Evolutionary conservation across 1,140 invertebrate species (phyloP), one percentile per base, ranked within the genome.

Genomic region (Penaeus indicus): DNA sequence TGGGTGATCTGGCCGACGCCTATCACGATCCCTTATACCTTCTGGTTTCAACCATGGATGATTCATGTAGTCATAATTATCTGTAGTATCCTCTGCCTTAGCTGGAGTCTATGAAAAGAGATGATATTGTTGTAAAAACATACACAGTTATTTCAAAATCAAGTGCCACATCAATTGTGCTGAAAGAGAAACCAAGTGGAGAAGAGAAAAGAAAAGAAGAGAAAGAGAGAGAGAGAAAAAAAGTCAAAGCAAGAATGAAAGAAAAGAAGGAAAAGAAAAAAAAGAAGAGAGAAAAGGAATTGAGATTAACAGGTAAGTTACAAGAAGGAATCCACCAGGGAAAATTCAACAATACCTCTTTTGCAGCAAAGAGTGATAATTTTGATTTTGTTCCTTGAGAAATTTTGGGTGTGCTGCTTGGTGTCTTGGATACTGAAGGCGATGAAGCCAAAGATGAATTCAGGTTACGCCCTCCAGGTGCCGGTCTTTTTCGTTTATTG

Each of bases 11-110:
- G 94, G 94, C 63, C 92, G 92, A 87, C 95, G 93, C 91, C 94
- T 95, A 5, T 95, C 93, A 10, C 93, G 94, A 94, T 99, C 98
- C 90, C 94, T 94, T 75, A 97, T 96, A 92, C 97, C 96, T 38
- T 96, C 95, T 5, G 97, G 96, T 92, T 97, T 95, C 10, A 99
- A 92, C 92, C 97, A 99, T 19, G 96, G 95, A 47, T 96, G 93
- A 79, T 95, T 96, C 63, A 96, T 94, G 93, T 97, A 96, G 4
- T 94, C 92, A 96, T 96, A 97, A 32, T 89, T 60, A n/a, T 84
- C 87, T 21, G 60, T 32, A 62, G 84, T 64, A 10, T 89, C 90
- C 7, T 77, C 72, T 16, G 84, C 77, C 25, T 80, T 72, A 47
- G 81, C 16, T 42, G 63, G 81, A 19, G 80, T 85, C 86, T 89